Evolutionary conservation across 2,888 invertebrate genomes (phyloP).

Genomic region (Polyommatus icarus): DNA sequence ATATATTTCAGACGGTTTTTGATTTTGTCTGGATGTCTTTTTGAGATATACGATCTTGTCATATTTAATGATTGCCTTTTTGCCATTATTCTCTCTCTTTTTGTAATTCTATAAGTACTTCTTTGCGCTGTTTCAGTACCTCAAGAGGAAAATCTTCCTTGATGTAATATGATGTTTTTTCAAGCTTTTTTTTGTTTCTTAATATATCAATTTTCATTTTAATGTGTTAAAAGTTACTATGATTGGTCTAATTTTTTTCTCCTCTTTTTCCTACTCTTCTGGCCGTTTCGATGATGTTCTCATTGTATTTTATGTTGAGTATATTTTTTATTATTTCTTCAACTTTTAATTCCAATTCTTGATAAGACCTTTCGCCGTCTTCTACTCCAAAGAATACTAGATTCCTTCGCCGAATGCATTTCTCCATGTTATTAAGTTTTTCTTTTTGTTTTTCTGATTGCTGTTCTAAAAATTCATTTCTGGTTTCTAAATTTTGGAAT

Average conservation of each 20-base stretch:
- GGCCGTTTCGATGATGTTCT: constrained; percentile 34
- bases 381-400: constrained; percentile 38
- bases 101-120: constrained; percentile 39
- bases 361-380: constrained; percentile 41
- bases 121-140: constrained; percentile 35
- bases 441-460: constrained; percentile 35
- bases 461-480: constrained; percentile 36
- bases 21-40: background rate
- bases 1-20: background rate
- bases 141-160: constrained; percentile 41
- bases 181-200: constrained; percentile 37
- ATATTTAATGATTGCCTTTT: constrained; percentile 40
- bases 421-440: constrained; percentile 34
- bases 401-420: constrained; percentile 30
- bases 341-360: constrained; percentile 45
- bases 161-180: constrained; percentile 39
- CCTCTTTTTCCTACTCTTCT: constrained; percentile 38
- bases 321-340: constrained; percentile 41
- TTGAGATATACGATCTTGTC: constrained; percentile 32
- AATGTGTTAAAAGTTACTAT: constrained; percentile 34
- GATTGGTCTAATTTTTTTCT: constrained; percentile 35
- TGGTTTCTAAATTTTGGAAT: constrained; percentile 37
- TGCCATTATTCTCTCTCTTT: constrained; percentile 38
- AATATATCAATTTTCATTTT: constrained; percentile 35
- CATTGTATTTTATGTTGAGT: constrained; percentile 37